These are phyloP conservation scores for Capreolus pygargus DNA, from an alignment of 2,113 vertebrate genomes.

Conservation along the genomic window DNA sequence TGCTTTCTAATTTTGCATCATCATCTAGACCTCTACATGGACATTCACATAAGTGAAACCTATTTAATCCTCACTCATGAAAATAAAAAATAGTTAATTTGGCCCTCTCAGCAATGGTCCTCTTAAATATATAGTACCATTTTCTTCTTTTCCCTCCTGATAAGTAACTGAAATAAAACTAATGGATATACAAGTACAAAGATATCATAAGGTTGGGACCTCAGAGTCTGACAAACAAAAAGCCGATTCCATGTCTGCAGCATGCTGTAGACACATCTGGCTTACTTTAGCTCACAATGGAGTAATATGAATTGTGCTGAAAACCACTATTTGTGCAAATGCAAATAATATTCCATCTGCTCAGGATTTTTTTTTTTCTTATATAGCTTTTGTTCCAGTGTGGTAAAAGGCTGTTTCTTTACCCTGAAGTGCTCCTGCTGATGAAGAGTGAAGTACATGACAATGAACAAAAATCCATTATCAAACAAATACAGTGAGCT, in stretches of 20 bases:
- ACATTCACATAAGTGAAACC: conserved; percentile 48
- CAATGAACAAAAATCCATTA: conserved; percentile 83
- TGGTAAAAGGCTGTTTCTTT: conserved; percentile 79
- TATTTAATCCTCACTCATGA: conserved; percentile 61
- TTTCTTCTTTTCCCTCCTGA: conserved; percentile 47
- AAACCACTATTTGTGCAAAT: conserved; percentile 79
- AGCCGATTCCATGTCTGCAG: conserved; percentile 31
- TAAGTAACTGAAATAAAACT: conserved; percentile 67
- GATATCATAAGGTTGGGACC: conserved; percentile 63
- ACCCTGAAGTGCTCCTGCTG: conserved; percentile 73
- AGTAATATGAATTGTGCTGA: conserved; percentile 61
- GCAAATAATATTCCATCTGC: conserved; percentile 77
- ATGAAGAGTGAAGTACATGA: conserved; percentile 79
- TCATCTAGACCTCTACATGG: conserved; percentile 3
- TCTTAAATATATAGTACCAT: neutral
- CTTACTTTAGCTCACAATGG: conserved; percentile 71
- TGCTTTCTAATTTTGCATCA: conserved; percentile 59
- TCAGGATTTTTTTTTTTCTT: conserved; percentile 60
- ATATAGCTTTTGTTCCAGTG: conserved; percentile 76
- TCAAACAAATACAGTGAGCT: conserved; percentile 80
- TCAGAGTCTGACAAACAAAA: conserved; percentile 58
- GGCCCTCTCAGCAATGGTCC: neutral
- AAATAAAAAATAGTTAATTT: conserved; percentile 63
- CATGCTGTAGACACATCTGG: conserved; percentile 66
- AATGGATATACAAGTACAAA: conserved; percentile 68